phyloP scores from a whole-genome alignment of 2,797 vertebrate genomes.

The Tokudaia muenninki region DNA sequence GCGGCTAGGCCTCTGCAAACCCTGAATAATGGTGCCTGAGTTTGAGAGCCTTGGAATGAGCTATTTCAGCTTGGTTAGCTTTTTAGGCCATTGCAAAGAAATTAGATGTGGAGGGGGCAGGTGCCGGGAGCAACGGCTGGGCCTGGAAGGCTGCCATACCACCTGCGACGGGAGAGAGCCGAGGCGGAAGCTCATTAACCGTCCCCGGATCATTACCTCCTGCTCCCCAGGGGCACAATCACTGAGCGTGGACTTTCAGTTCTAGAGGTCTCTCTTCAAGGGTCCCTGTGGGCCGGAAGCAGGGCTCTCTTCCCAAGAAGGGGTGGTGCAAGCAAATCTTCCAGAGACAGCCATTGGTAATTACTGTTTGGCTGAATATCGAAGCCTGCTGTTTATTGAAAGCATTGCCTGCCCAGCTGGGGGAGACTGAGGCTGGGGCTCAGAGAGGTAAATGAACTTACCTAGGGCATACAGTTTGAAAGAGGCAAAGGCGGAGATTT shows the following conservation, averaged over 20 bases:
- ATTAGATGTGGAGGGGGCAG: slow-evolving; percentile 54
- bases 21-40: neutral
- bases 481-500: neutral
- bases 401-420: neutral
- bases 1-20: neutral
- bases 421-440: slow-evolving; percentile 55
- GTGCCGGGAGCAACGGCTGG: slow-evolving; percentile 48
- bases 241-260: slow-evolving; percentile 19
- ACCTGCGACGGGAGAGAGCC: slow-evolving; percentile 47
- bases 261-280: neutral
- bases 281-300: neutral
- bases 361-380: neutral
- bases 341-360: neutral
- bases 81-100: slow-evolving; percentile 80
- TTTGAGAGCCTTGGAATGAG: neutral
- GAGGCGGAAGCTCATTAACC: slow-evolving; percentile 62
- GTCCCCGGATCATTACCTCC: slow-evolving; percentile 40
- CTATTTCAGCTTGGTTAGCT: slow-evolving; percentile 84
- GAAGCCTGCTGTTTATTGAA: neutral
- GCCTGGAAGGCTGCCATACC: slow-evolving; percentile 60
- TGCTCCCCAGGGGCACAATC: slow-evolving; percentile 43
- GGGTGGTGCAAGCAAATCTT: neutral
- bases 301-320: neutral
- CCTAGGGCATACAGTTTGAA: neutral
- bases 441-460: neutral